Conservation (phyloP, 2,113 vertebrate genomes). For the Corvus cornix region DNA sequence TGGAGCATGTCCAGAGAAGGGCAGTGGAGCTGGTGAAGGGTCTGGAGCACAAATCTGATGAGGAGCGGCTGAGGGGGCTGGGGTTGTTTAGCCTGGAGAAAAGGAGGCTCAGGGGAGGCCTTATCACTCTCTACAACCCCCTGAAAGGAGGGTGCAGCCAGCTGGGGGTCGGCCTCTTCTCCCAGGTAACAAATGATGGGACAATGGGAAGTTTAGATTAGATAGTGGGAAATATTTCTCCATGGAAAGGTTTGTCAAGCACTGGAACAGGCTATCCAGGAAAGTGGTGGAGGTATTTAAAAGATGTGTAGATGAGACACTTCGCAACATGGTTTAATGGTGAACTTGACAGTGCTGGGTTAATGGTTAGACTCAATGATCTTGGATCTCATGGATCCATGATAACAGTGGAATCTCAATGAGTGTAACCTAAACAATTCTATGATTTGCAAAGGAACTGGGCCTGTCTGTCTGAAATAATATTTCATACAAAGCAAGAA, state of each 20-base stretch:
- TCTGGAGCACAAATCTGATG: not conserved
- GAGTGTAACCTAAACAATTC: not conserved
- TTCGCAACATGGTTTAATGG: not conserved
- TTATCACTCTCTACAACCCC: rapidly evolving
- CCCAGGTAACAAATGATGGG: not conserved
- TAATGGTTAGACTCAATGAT: not conserved
- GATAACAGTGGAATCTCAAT: not conserved
- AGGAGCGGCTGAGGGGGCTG: not conserved
- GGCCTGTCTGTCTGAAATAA: not conserved
- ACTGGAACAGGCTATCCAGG: not conserved
- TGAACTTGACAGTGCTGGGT: not conserved
- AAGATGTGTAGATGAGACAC: not conserved
- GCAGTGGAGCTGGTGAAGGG: not conserved
- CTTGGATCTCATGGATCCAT: not conserved
- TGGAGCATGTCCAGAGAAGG: not conserved
- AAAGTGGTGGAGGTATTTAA: not conserved
- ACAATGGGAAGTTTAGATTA: not conserved
- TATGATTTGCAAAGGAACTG: not conserved
- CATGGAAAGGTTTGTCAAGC: not conserved
- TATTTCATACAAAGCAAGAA: not conserved
- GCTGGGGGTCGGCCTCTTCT: rapidly evolving
- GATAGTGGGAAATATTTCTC: not conserved
- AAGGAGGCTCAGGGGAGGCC: not conserved
- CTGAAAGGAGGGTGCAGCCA: not conserved
- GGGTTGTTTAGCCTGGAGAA: not conserved